These are phyloP conservation scores for Diarsia mendica DNA, from an alignment of 2,888 invertebrate genomes.

Conservation along the genomic window DNA sequence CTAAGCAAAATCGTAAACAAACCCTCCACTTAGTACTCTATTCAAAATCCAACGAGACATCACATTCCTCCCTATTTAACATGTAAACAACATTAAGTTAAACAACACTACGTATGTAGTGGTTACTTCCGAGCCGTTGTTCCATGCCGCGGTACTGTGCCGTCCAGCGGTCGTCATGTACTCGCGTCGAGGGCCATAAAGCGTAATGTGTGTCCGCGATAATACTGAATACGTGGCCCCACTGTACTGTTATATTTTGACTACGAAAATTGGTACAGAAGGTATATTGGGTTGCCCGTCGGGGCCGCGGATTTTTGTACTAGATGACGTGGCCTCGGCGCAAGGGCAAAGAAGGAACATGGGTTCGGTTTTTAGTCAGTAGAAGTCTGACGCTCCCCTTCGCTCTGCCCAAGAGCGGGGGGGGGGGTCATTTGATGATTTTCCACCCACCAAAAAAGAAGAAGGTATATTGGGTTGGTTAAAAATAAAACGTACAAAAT, in stretches of 20 bases:
- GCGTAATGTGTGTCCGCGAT: constrained; percentile 62
- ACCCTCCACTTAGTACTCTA: neutral
- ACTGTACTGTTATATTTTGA: constrained; percentile 30
- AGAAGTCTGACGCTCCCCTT: too few species aligned
- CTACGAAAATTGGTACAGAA: constrained; percentile 22
- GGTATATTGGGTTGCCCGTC: constrained; percentile 2
- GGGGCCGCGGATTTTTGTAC: too few species aligned
- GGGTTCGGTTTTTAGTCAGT: too few species aligned
- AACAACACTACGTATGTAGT: constrained; percentile 47
- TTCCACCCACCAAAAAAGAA: too few species aligned
- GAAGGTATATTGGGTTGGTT: constrained; percentile 21
- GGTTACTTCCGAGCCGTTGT: constrained; percentile 39
- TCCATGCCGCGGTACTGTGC: constrained; percentile 27
- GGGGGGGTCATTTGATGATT: too few species aligned
- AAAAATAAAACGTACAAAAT: neutral
- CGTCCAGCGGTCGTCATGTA: constrained; percentile 57
- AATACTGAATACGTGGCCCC: constrained; percentile 59
- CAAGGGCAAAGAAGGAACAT: too few species aligned
- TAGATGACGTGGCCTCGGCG: too few species aligned
- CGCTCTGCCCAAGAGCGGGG: too few species aligned
- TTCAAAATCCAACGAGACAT: constrained; percentile 18
- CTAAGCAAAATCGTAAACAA: neutral
- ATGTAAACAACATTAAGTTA: constrained; percentile 48
- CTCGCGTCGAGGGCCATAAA: constrained; percentile 60
- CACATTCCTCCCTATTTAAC: constrained; percentile 22